Conservation (phyloP, 2,797 vertebrate genomes). For the Melanotaenia maccullochi region DNA sequence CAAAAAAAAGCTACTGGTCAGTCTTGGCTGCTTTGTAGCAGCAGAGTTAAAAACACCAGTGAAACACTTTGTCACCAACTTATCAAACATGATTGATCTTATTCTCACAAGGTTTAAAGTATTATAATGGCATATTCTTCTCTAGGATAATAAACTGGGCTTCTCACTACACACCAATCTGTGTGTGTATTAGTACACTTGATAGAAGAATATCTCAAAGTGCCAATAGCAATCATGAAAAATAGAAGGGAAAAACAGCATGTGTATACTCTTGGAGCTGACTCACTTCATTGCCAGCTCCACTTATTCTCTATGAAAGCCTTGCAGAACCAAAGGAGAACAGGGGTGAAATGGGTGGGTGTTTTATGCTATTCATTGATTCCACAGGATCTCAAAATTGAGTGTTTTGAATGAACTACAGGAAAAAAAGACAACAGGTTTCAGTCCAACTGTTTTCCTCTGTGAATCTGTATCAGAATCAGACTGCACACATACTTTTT, state of each 20-base stretch:
- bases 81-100: neutral
- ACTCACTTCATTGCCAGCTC: constrained; percentile 56
- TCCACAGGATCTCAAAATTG: constrained; percentile 31
- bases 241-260: constrained; percentile 14
- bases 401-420: constrained; percentile 58
- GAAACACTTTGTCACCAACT: neutral
- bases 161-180: neutral
- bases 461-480: constrained; percentile 7
- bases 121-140: neutral
- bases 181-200: neutral
- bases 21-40: neutral
- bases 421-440: constrained; percentile 4
- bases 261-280: constrained; percentile 45
- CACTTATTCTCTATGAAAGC: constrained; percentile 59
- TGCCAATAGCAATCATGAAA: constrained; percentile 19
- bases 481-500: neutral
- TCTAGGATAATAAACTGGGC: neutral
- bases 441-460: constrained; percentile 20
- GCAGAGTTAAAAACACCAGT: neutral
- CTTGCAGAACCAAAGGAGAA: constrained; percentile 51
- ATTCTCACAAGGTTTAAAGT: neutral
- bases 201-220: constrained; percentile 20
- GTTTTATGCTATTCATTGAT: constrained; percentile 71
- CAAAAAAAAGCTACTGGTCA: no score
- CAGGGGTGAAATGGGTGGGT: constrained; percentile 60